Conservation (phyloP, 2,113 vertebrate species). For the Climacteris rufus region DNA sequence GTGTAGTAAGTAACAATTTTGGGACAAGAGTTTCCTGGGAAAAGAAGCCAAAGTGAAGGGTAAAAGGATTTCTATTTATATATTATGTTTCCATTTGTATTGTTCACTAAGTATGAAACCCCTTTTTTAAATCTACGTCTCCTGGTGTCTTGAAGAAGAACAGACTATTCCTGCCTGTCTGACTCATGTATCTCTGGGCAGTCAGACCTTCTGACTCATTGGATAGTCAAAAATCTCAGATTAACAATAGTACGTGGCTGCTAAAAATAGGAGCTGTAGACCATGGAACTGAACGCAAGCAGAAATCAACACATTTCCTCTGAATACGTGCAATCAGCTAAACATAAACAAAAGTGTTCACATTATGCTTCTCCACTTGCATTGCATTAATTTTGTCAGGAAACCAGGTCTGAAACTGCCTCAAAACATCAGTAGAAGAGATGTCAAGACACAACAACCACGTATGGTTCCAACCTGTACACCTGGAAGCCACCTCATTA, state of each 20-base stretch:
- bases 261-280: constrained; percentile 67
- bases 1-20: neutral
- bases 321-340: neutral
- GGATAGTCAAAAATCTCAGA: constrained; percentile 61
- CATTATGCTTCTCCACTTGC: neutral
- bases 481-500: neutral
- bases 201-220: constrained; percentile 74
- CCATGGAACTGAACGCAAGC: constrained; percentile 6
- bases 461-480: fast-evolving
- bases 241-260: constrained; percentile 57
- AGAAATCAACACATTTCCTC: constrained; percentile 42
- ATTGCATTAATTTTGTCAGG: neutral
- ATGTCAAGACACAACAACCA: neutral
- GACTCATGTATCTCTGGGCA: constrained; percentile 70
- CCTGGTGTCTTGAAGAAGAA: constrained; percentile 56
- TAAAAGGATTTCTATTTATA: constrained; percentile 63
- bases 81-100: constrained; percentile 48
- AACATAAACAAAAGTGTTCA: neutral
- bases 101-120: constrained; percentile 51
- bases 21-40: constrained; percentile 1
- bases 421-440: neutral
- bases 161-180: constrained; percentile 70
- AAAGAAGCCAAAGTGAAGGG: constrained; percentile 32
- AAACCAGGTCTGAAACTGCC: neutral
- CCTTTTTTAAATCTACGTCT: constrained; percentile 47